Base-by-base conservation (phyloP, 2,113 vertebrate genomes). In the Malaclemys terrapin region DNA sequence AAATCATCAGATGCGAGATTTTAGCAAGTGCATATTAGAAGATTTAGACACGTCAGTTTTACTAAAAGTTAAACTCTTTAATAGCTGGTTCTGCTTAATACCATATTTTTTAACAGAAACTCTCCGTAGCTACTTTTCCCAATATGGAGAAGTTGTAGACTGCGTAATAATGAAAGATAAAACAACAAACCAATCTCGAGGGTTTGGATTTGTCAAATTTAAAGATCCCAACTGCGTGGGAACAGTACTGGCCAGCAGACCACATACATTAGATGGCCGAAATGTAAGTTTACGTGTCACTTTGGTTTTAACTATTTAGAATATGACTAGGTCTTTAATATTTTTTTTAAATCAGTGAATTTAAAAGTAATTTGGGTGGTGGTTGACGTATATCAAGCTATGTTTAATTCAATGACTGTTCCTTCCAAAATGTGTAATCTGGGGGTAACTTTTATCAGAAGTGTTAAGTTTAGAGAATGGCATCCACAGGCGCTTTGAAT, bases 121-220 rank as follows among this genome's bases (percentile, higher is more conserved):
- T 19, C 98, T 99, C 93, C 99, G 99, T 96, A 99, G 99, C 98
- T 99, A 99, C 98, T 99, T 99, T 97, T 99, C 99, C 92, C 99
- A 99, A 81, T 99, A 99, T 98, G 99, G 99, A 91, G 99, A 99
- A 97, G 99, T 99, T 20, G 99, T 99, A 90, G 99, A 99, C 98
- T 99, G 99, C 97, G 99, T 99, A 96, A 99, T 99, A 98, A 99
- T 99, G 99, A 99, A 99, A 98, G 99, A 99, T 97, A 99, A 99
- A 98, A 99, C 99, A 56, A 99, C 99, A 98, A 99, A 99, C 98
- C 99, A 99, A 97, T 99, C 99, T 78, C 99, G 99, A 98, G 99
- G 99, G 89, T 99, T 99, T 97, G 99, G 99, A 96, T 99, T 99
- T 98, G 99, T 99, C 97, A 99, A 99, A 98, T 99, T 99, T 96